Evolutionary conservation across 2,888 invertebrate genomes (phyloP).

Genomic region (Erebia palarica): DNA sequence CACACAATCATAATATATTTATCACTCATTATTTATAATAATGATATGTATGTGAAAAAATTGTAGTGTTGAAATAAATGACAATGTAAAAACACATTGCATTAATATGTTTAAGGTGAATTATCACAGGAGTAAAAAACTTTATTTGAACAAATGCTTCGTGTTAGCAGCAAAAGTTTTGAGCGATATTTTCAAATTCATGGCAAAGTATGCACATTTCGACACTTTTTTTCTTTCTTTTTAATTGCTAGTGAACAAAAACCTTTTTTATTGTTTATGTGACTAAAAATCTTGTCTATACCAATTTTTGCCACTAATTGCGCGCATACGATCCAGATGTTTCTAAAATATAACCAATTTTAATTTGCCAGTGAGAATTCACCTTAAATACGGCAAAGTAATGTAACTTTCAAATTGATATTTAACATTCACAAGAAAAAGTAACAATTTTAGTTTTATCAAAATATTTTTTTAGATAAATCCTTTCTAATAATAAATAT

Average conservation of each 20-base stretch:
- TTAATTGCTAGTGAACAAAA: too few species aligned
- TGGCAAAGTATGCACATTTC: too few species aligned
- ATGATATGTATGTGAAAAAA: not conserved
- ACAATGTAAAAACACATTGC: not conserved
- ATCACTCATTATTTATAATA: conserved; percentile 10
- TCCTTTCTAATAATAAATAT: conserved; percentile 7
- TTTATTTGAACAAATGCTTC: conserved; percentile 5
- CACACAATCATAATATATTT: conserved; percentile 1
- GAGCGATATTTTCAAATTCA: not conserved
- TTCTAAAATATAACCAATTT: not conserved
- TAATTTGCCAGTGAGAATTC: conserved; percentile 9
- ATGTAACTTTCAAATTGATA: conserved; percentile 16
- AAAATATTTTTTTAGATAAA: conserved; percentile 4
- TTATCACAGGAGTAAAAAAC: not conserved
- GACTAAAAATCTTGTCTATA: too few species aligned
- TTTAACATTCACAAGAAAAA: conserved; percentile 11
- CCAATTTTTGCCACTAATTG: too few species aligned
- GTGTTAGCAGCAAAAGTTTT: conserved; percentile 9
- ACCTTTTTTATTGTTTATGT: too few species aligned
- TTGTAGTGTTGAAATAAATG: not conserved
- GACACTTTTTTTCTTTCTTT: too few species aligned
- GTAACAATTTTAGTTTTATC: conserved; percentile 1
- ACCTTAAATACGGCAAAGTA: conserved; percentile 16
- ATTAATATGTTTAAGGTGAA: conserved; percentile 11
- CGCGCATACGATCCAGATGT: too few species aligned